These are phyloP conservation scores for Typhlichthys subterraneus DNA, from an alignment of 2,797 vertebrate species.

Conservation along the genomic window DNA sequence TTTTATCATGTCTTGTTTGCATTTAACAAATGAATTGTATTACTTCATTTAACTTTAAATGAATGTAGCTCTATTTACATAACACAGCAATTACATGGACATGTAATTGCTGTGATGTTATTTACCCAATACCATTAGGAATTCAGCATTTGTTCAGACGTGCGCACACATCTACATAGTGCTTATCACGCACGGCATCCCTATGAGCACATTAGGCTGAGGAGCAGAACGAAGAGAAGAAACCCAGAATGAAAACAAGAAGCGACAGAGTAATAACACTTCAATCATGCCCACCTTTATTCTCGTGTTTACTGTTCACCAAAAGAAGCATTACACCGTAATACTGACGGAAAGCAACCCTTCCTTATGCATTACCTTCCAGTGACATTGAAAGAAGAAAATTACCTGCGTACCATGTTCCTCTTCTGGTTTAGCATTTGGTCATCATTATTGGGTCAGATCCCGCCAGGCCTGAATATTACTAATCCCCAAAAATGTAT, in stretches of 20 bases:
- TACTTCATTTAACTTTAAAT: no score
- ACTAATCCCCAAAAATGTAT: conserved; percentile 14
- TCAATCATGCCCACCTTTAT: conserved; percentile 80
- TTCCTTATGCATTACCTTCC: conserved; percentile 1
- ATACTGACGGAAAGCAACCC: conserved; percentile 13
- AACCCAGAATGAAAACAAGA: conserved; percentile 1
- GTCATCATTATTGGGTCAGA: background rate
- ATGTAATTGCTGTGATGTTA: background rate
- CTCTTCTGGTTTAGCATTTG: background rate
- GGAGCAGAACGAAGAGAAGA: background rate
- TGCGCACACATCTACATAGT: background rate
- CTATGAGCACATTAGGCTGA: background rate
- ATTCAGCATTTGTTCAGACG: background rate
- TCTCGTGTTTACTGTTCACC: conserved; percentile 27
- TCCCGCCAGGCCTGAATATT: background rate
- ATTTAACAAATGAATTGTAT: no score
- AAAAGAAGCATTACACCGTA: conserved; percentile 33
- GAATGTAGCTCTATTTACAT: no score
- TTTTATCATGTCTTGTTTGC: no score
- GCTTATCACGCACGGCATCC: background rate
- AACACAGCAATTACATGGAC: no score
- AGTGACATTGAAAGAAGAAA: conserved; percentile 4
- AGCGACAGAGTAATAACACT: conserved; percentile 32
- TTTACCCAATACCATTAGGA: conserved; percentile 4
- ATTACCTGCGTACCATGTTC: background rate